Conservation (phyloP, 2,888 invertebrate species). For the Aphrophora alni region DNA sequence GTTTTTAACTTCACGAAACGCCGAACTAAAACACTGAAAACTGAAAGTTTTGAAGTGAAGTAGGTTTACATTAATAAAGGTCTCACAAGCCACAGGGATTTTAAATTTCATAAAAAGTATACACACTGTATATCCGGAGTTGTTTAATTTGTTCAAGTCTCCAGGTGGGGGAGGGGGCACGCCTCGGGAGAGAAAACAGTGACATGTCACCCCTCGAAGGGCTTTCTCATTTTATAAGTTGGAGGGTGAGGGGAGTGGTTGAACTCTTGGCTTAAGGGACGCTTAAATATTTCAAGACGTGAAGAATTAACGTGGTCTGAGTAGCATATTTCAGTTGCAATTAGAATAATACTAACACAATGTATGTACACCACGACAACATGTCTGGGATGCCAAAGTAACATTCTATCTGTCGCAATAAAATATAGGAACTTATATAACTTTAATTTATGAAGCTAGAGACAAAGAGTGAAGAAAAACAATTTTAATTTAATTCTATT, state of each 20-base stretch:
- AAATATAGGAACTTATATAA: too few relatives aligned
- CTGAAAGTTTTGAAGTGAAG: too few relatives aligned
- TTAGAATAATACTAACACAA: not conserved
- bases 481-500: too few relatives aligned
- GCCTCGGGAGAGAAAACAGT: not conserved
- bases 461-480: too few relatives aligned
- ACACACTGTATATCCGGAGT: not conserved
- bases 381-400: not conserved
- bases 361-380: not conserved
- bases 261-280: not conserved
- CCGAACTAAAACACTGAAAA: too few relatives aligned
- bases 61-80: not conserved
- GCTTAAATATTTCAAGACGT: conserved; percentile 6
- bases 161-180: not conserved
- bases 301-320: conserved; percentile 6
- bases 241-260: too few relatives aligned
- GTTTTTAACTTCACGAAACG: too few relatives aligned
- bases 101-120: conserved; percentile 1
- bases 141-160: conserved; percentile 2
- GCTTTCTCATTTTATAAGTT: too few relatives aligned
- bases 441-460: too few relatives aligned
- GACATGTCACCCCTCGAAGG: not conserved
- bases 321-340: not conserved
- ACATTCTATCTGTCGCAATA: too few relatives aligned
- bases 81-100: not conserved